These are phyloP conservation scores for Stichopus horrens DNA, from an alignment of 53 echinoderm and acorn worm genomes.

Conservation along the genomic window DNA sequence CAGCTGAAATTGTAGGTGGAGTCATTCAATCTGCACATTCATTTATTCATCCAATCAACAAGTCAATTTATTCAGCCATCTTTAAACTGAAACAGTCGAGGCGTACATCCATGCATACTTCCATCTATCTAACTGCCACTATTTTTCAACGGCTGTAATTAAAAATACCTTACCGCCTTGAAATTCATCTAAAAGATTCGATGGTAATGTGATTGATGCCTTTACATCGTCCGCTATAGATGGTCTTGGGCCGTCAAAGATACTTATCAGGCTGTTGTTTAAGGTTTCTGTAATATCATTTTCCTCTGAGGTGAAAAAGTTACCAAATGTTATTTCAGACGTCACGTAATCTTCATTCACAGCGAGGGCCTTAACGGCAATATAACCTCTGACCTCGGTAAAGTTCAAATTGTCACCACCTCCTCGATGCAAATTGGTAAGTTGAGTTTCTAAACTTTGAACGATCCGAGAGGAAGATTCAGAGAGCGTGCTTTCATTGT, in stretches of 20 bases:
- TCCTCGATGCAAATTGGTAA: conserved; percentile 35
- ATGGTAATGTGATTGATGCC: conserved; percentile 11
- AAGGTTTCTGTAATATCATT: background rate
- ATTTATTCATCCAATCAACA: no score
- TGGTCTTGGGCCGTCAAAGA: background rate
- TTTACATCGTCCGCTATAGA: background rate
- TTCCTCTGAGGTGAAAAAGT: background rate
- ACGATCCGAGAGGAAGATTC: conserved; percentile 48
- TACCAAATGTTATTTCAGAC: conserved; percentile 1
- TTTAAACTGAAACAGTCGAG: no score
- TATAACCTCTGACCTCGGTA: conserved; percentile 31
- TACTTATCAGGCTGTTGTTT: background rate
- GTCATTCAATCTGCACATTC: no score
- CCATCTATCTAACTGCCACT: no score
- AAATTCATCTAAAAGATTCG: background rate
- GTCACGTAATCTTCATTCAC: background rate
- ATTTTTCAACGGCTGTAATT: no score
- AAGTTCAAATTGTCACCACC: conserved; percentile 45
- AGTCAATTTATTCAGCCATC: no score
- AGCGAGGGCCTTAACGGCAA: conserved; percentile 34
- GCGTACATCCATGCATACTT: no score
- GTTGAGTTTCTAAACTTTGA: conserved; percentile 42
- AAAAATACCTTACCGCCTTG: no score
- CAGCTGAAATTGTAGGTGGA: no score
- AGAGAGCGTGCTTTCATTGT: background rate